Evolutionary conservation across 2,888 invertebrate species (phyloP), one percentile per base, ranked within the genome.

Genomic region (Aproaerema taeniolella): DNA sequence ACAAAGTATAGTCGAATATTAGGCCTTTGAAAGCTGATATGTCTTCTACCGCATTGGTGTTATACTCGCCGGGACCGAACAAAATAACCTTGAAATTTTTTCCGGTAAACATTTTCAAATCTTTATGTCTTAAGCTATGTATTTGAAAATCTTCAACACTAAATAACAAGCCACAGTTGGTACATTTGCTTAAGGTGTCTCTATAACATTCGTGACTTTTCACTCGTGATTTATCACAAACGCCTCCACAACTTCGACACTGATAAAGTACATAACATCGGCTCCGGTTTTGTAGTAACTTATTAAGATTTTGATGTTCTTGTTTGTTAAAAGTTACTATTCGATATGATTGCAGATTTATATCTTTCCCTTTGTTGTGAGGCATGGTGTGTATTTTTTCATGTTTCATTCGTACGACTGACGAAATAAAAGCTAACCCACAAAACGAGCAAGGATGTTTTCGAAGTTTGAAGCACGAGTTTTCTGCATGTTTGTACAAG

Each of bases 201-300:
- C 32, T 30, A 44, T 55, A 50, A 55, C 81, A 81, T 44, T 47
- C 25, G 40, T 77, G 76, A 44, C 35, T 31, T 8, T 39, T 38
- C 29, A 52, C 50, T 14, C 50, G 46, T 31, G 41, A 53, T 46
- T 62, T 67, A 43, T 76, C 67, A 28, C 75, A 54, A 28, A 68
- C 42, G 1, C 53, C 64, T 33, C 61, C 50, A 43, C 81, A 81
- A 37, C 58, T 67, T 58, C 80, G 69, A 51, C 81, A 81, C 53
- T 71, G 65, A 47, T 71, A 73, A 31, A 81, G 47, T 38, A 69
- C 49, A 15, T 35, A 14, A 47, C 67, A 75, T 30, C 50, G 45
- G 40, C 58, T 52, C 30, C 38, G 44, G 31, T 49, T 41, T 34
- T 50, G 44, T 39, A 77, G 55, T 12, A 50, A 44, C 28, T 55